Evolutionary conservation across 2,113 vertebrate species (phyloP).

Genomic region (Diglossa brunneiventris): DNA sequence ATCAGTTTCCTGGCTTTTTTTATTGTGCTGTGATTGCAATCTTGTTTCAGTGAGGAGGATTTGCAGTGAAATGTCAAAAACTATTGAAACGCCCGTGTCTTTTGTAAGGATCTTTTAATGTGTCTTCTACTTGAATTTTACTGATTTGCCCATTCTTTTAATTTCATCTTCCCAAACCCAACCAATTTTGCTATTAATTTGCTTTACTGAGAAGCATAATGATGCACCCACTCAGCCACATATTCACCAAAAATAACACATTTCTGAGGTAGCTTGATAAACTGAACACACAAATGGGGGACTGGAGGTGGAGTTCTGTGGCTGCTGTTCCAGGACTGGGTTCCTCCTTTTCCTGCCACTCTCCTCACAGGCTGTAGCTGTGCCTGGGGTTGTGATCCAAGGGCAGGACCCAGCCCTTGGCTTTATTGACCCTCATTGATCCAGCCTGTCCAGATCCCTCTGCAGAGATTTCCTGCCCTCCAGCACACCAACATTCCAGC

Average conservation of each 20-base stretch:
- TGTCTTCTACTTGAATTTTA: not conserved
- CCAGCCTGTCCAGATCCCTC: not conserved
- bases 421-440: not conserved
- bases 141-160: not conserved
- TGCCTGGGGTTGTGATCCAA: not conserved
- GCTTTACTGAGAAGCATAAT: not conserved
- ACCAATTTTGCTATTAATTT: not conserved
- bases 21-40: not conserved
- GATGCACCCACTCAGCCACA: not conserved
- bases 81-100: not conserved
- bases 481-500: rapidly evolving
- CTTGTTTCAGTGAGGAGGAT: not conserved
- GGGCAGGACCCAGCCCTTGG: not conserved
- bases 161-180: not conserved
- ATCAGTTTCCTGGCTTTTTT: not conserved
- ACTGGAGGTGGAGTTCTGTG: not conserved
- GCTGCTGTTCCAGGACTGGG: not conserved
- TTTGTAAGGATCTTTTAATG: not conserved
- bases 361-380: not conserved
- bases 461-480: not conserved
- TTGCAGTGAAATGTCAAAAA: not conserved
- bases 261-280: not conserved
- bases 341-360: not conserved
- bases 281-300: not conserved
- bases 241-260: not conserved